These are phyloP conservation scores for Oreochromis niloticus DNA, from an alignment of 2,113 vertebrate genomes.

Conservation along the genomic window DNA sequence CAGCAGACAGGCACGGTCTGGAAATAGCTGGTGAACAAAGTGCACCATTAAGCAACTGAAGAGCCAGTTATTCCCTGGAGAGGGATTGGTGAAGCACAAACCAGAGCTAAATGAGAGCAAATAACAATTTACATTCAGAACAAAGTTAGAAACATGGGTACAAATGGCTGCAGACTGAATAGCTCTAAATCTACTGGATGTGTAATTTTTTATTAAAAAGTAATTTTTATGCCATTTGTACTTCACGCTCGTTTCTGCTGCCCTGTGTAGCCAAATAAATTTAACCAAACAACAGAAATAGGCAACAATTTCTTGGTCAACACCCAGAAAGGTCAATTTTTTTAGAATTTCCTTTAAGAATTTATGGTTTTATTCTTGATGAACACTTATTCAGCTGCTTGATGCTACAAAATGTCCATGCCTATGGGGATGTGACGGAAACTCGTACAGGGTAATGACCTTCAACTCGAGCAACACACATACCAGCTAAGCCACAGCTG, in stretches of 20 bases:
- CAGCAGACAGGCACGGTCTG: not conserved
- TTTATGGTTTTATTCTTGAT: not conserved
- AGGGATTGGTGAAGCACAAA: not conserved
- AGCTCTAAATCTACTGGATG: not conserved
- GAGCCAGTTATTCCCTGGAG: not conserved
- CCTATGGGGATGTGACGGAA: constrained; percentile 36
- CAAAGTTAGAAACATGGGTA: not conserved
- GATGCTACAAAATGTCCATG: not conserved
- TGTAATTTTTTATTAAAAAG: not conserved
- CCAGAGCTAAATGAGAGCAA: not conserved
- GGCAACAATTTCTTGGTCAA: not conserved
- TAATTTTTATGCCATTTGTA: not conserved
- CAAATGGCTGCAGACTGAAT: not conserved
- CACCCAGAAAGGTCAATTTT: not conserved
- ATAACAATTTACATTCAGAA: not conserved
- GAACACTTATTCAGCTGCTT: not conserved
- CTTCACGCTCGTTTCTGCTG: not conserved
- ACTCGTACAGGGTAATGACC: constrained; percentile 27
- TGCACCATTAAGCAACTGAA: not conserved
- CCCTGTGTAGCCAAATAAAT: not conserved
- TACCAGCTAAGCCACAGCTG: constrained; percentile 43
- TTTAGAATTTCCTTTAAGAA: not conserved
- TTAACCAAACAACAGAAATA: not conserved
- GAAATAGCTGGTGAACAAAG: not conserved
- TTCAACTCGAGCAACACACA: constrained; percentile 20